Evolutionary conservation across 2,797 vertebrate species (phyloP).

Genomic region (Gorsachius magnificus): DNA sequence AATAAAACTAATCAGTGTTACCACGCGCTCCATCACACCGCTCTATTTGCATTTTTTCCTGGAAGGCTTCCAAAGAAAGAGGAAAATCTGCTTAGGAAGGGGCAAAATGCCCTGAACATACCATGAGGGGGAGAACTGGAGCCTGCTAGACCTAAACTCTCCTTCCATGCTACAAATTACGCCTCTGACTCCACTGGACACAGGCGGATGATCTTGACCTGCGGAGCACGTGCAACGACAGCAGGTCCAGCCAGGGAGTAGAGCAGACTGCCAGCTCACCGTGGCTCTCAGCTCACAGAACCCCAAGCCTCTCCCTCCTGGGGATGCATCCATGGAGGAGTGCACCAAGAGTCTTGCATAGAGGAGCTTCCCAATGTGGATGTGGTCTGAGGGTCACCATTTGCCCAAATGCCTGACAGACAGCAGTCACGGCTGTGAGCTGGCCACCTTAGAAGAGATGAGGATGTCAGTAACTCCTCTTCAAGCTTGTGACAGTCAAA

Average conservation of each 20-base stretch:
- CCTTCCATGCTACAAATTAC: neutral
- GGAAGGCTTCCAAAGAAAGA: constrained; percentile 36
- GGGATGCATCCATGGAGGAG: neutral
- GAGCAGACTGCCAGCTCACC: neutral
- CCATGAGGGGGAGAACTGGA: neutral
- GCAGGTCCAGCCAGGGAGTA: neutral
- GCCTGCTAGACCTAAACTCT: neutral
- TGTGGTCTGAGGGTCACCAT: neutral
- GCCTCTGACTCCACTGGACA: neutral
- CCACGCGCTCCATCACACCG: neutral
- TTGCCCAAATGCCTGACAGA: neutral
- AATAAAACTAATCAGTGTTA: constrained; percentile 54
- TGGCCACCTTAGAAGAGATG: neutral
- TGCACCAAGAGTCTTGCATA: fast-evolving
- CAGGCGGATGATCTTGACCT: neutral
- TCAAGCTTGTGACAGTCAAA: neutral
- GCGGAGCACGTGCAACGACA: fast-evolving
- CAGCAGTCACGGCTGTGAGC: fast-evolving
- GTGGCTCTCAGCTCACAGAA: neutral
- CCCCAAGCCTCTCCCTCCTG: neutral
- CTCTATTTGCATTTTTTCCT: constrained; percentile 57
- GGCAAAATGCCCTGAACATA: neutral
- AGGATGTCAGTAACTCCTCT: neutral
- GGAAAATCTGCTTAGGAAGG: neutral
- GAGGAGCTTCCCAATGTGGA: neutral